These are phyloP conservation scores for Scopus umbretta DNA, from an alignment of 2,113 vertebrate species.

Conservation along the genomic window DNA sequence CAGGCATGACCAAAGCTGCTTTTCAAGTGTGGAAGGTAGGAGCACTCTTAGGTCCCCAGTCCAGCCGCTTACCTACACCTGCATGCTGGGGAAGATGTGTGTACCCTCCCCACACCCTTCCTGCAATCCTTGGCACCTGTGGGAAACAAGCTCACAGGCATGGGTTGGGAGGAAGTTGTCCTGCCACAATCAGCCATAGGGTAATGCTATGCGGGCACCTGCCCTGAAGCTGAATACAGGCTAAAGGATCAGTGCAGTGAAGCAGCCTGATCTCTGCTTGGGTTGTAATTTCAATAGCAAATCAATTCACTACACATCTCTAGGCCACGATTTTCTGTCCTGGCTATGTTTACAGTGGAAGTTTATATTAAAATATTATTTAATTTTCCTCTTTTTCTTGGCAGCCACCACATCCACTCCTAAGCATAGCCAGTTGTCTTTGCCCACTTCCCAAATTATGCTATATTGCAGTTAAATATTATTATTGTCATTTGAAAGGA, in stretches of 20 bases:
- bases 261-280: neutral
- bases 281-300: neutral
- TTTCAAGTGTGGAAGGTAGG: neutral
- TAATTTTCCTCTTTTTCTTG: neutral
- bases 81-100: neutral
- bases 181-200: neutral
- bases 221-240: too few relatives aligned
- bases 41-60: neutral
- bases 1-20: neutral
- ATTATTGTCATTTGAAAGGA: neutral
- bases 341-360: neutral
- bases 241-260: neutral
- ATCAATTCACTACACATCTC: neutral
- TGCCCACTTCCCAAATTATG: neutral
- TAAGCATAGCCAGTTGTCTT: neutral
- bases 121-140: neutral
- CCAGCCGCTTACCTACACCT: neutral
- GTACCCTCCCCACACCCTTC: accelerated
- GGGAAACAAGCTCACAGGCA: neutral
- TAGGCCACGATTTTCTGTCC: neutral
- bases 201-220: too few relatives aligned
- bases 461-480: neutral
- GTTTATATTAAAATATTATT: neutral
- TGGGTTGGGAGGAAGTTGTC: neutral
- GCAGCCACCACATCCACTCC: neutral